Evolutionary conservation across 2,888 invertebrate species (phyloP).

Genomic region (Dynastes grantii): DNA sequence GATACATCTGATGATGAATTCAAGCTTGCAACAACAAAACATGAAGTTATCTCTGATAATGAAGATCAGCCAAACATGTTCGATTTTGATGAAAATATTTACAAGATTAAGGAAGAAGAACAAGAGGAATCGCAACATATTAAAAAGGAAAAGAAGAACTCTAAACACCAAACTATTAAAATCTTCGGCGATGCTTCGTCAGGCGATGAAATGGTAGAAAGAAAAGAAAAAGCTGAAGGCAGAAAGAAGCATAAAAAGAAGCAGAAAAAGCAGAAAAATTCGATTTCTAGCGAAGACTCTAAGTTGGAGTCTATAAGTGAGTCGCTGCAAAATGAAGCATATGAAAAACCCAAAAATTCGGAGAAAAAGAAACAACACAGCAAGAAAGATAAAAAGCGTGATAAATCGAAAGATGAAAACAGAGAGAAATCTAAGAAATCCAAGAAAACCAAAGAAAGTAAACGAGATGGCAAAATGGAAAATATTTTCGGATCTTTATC

Average conservation of each 20-base stretch:
- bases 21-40: conserved; percentile 73
- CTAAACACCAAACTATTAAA: conserved; percentile 64
- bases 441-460: conserved; percentile 71
- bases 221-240: conserved; percentile 70
- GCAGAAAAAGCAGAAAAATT: conserved; percentile 83
- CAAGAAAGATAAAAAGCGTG: conserved; percentile 77
- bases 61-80: conserved; percentile 72
- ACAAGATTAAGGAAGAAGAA: conserved; percentile 63
- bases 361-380: conserved; percentile 69
- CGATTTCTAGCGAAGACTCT: conserved; percentile 74
- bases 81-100: conserved; percentile 62
- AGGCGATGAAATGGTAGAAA: conserved; percentile 64
- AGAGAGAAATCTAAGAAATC: conserved; percentile 77
- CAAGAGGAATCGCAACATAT: conserved; percentile 61
- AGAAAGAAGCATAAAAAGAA: conserved; percentile 90
- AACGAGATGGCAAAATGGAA: conserved; percentile 87
- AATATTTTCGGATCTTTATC: conserved; percentile 91
- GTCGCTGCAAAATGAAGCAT: conserved; percentile 61
- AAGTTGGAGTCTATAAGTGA: conserved; percentile 67
- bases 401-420: conserved; percentile 74
- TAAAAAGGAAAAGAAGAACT: conserved; percentile 66
- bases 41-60: conserved; percentile 76
- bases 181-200: conserved; percentile 63
- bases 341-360: conserved; percentile 63
- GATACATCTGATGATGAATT: conserved; percentile 84